Percentiles rank a stretch among this genome's conserved stretches.
Conservation (phyloP, 2,888 invertebrate genomes). For the Cataglyphis cursor region DNA sequence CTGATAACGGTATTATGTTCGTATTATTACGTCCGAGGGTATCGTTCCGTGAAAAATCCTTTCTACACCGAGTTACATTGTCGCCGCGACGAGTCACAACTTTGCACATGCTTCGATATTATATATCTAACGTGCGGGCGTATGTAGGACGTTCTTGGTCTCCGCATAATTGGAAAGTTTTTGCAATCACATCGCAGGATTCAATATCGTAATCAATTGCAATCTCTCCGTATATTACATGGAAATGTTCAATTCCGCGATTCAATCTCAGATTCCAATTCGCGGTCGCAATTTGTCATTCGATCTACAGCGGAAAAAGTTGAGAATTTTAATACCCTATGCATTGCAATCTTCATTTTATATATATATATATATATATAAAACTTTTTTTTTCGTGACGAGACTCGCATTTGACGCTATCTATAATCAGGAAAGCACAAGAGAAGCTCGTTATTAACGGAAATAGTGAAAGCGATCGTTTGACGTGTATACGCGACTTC, state of each 20-base stretch:
- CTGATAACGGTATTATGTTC: slow-evolving; percentile 35
- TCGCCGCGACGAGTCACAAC: slow-evolving; percentile 17
- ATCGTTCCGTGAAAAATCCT: slow-evolving; percentile 1
- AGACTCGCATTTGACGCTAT: slow-evolving; percentile 2
- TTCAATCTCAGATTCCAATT: slow-evolving; percentile 39
- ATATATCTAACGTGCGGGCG: no score
- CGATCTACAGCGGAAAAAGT: background rate
- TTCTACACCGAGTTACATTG: background rate
- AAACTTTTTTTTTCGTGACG: slow-evolving; percentile 26
- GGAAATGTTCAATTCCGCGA: slow-evolving; percentile 17
- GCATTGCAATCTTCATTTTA: background rate
- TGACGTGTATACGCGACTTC: slow-evolving; percentile 51
- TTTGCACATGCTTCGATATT: background rate
- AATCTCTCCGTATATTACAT: slow-evolving; percentile 15
- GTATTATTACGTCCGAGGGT: background rate
- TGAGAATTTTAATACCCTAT: background rate
- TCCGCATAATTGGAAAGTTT: slow-evolving; percentile 28
- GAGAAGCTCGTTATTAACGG: slow-evolving; percentile 50
- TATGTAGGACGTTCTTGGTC: slow-evolving; percentile 16
- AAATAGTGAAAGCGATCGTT: slow-evolving; percentile 68
- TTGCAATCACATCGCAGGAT: slow-evolving; percentile 27
- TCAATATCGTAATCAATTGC: slow-evolving; percentile 43
- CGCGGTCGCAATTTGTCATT: slow-evolving; percentile 3
- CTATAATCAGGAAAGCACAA: slow-evolving; percentile 59
- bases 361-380: background rate